Percentiles rank a stretch among this genome's conserved stretches.
phyloP scores from a whole-genome alignment of 2,888 invertebrate genomes.

The Masnerella sp. region DNA sequence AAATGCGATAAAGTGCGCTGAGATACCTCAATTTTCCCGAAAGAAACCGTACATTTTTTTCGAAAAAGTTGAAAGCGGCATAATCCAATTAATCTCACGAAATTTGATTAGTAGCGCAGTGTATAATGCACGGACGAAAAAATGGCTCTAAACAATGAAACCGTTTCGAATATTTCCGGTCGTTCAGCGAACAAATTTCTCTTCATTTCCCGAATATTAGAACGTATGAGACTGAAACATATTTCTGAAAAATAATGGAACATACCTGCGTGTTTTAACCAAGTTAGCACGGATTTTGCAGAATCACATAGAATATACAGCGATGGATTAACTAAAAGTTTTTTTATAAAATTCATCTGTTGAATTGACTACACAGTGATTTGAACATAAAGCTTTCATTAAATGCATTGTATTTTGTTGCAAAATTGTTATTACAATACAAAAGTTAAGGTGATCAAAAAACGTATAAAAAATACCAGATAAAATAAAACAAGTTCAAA shows the following conservation, averaged over 20 bases:
- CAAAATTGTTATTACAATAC: no score
- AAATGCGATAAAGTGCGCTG: background rate
- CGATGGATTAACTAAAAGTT: background rate
- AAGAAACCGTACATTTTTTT: background rate
- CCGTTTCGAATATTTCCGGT: conserved; percentile 47
- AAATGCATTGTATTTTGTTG: no score
- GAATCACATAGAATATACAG: conserved; percentile 2
- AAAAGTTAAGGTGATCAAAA: no score
- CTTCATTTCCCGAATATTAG: conserved; percentile 55
- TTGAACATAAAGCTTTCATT: no score
- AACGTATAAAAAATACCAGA: no score
- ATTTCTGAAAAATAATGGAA: conserved; percentile 43
- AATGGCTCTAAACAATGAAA: conserved; percentile 33
- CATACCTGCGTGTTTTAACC: conserved; percentile 15
- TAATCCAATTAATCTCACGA: background rate
- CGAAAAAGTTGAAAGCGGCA: conserved; percentile 5
- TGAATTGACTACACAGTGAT: no score
- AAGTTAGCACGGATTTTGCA: conserved; percentile 10
- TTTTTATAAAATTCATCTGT: no score
- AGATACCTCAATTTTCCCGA: background rate
- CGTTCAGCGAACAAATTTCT: conserved; percentile 49
- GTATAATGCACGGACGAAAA: conserved; percentile 19
- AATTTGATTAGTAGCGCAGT: conserved; percentile 13
- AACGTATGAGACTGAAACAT: conserved; percentile 48
- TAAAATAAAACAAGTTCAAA: no score